Evolutionary conservation across 2,888 invertebrate genomes (phyloP).

Genomic region (Podabrus alpinus): DNA sequence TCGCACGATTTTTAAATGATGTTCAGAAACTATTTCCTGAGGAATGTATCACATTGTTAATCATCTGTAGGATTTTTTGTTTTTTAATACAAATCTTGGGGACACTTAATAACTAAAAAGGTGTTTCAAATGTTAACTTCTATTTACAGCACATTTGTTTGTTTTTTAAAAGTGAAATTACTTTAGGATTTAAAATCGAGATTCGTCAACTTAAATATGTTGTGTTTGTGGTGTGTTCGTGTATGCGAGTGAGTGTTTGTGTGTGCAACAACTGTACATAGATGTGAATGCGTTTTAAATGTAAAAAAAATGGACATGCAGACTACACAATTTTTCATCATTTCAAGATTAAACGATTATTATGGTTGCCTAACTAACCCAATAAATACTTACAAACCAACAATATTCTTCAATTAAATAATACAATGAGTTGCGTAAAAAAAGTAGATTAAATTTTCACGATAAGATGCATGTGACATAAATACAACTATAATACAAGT

Average conservation of each 20-base stretch:
- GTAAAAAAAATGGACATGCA: constrained; percentile 44
- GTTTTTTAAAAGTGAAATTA: constrained; percentile 16
- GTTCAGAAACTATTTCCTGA: constrained; percentile 53
- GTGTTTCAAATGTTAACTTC: constrained; percentile 17
- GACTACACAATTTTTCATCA: constrained; percentile 38
- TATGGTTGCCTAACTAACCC: constrained; percentile 23
- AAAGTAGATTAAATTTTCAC: constrained; percentile 40
- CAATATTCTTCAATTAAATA: constrained; percentile 35
- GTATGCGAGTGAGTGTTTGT: constrained; percentile 22
- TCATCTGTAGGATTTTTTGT: constrained; percentile 22
- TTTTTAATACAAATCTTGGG: constrained; percentile 11
- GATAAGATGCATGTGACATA: constrained; percentile 45
- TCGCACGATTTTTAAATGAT: constrained; percentile 48
- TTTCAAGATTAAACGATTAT: constrained; percentile 17
- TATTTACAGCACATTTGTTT: constrained; percentile 21
- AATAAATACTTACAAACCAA: constrained; percentile 32
- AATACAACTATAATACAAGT: constrained; percentile 55
- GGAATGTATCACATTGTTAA: constrained; percentile 54
- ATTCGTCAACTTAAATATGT: constrained; percentile 37
- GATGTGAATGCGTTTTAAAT: constrained; percentile 27
- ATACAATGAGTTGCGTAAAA: constrained; percentile 32
- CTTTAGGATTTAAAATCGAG: constrained; percentile 41
- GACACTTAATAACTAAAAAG: constrained; percentile 26
- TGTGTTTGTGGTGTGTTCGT: neutral
- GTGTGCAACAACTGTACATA: constrained; percentile 40